These are phyloP conservation scores for Glaucomys volans DNA, from an alignment of 2,113 vertebrate genomes.

Conservation along the genomic window DNA sequence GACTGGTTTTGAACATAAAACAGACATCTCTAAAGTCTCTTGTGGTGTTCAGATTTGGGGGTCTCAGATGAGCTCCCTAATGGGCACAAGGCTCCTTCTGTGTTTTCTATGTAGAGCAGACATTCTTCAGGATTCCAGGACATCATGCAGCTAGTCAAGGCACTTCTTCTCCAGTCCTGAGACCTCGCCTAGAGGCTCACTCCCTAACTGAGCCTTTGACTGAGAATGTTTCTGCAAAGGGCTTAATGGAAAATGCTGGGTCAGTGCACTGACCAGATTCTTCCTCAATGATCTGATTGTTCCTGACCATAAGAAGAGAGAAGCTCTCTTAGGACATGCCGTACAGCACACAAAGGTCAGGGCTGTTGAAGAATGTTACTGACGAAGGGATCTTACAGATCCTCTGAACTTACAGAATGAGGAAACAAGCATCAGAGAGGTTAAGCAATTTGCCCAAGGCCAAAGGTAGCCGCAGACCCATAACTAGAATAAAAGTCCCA, in stretches of 20 bases:
- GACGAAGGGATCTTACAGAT: not conserved
- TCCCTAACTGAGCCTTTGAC: not conserved
- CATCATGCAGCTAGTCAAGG: accelerated
- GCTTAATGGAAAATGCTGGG: not conserved
- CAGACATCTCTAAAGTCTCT: not conserved
- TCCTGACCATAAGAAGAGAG: not conserved
- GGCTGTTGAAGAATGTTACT: not conserved
- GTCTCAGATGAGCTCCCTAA: not conserved
- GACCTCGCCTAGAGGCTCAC: not conserved
- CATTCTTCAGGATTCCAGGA: not conserved
- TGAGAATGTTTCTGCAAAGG: conserved; percentile 20
- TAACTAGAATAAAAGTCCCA: not conserved
- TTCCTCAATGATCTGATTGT: not conserved
- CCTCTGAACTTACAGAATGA: not conserved
- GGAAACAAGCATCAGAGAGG: not conserved
- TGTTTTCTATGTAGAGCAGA: not conserved
- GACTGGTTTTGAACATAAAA: not conserved
- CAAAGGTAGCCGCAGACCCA: not conserved
- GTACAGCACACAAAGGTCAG: not conserved
- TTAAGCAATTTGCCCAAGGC: not conserved
- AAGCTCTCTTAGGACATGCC: not conserved
- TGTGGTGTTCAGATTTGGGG: not conserved
- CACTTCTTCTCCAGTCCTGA: not conserved
- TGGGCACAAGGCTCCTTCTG: not conserved
- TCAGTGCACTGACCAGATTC: not conserved